Base-by-base conservation (phyloP, 1,140 invertebrate genomes). In the Bombus soroeensis region DNA sequence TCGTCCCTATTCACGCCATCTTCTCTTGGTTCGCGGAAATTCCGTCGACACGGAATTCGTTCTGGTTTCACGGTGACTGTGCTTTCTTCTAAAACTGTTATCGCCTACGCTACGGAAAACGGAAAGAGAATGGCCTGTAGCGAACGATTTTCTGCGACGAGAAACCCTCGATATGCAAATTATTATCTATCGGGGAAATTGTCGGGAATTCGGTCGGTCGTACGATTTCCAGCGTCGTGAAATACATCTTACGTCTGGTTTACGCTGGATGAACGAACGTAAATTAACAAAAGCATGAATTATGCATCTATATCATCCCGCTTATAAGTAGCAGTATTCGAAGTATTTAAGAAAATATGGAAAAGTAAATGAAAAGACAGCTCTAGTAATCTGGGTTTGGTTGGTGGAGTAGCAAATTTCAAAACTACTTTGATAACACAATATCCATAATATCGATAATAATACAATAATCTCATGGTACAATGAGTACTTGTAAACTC, bases 81-180 rank as follows among this genome's bases (percentile, higher is more conserved):
- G 47, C 25, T 37, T 34, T 22, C 32, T 53, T 18, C 12, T 32
- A 43, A 32, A 41, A 43, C 3, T 43, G 71, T 43, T 53, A 53
- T 53, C 18, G 47, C 6, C 47, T 22, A 53, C 47, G 47, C 18
- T 53, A 53, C 47, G n/a, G 25, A 34, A 57, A 57, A 71, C 28
- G 43, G 37, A 73, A 22, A 81, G 47, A 32, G 79, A 81, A 47
- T 25, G 37, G 34, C 22, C 18, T 41, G 47, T 18, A 57, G 34
- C 79, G 66, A 72, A 8, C 47, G 25, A 39, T 53, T 34, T 66
- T n/a, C 25, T 13, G 18, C 79, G 18, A 13, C 37, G 28, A 43
- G 3, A 18, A 1, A n/a, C 18, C 18, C 18, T 39, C 53, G n/a
- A 81, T 72, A 72, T 53, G 79, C 32, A 81, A 53, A 81, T 81